These are phyloP conservation scores for Frankliniella intonsa DNA, from an alignment of 2,888 invertebrate species.

Conservation along the genomic window DNA sequence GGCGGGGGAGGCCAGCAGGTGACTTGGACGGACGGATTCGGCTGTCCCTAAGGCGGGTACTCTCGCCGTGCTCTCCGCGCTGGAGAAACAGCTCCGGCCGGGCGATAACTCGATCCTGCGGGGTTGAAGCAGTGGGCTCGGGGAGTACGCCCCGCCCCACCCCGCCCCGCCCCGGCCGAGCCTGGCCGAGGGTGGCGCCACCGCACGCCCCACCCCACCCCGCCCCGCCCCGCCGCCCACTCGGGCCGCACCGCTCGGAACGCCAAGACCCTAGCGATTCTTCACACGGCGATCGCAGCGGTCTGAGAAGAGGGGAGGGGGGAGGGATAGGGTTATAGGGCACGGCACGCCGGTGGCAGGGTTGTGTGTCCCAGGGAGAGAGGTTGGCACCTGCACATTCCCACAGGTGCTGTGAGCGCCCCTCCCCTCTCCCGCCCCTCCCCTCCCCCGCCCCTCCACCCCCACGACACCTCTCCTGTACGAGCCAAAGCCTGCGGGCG, in stretches of 20 bases:
- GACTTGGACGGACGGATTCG: neutral
- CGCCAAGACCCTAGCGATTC: neutral
- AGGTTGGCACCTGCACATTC: neutral
- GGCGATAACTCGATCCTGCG: constrained; percentile 6
- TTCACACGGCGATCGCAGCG: neutral
- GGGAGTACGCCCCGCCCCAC: neutral
- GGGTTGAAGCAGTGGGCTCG: neutral
- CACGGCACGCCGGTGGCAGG: no score
- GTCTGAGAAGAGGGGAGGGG: neutral
- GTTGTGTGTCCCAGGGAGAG: no score
- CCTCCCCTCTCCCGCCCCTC: no score
- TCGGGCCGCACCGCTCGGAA: neutral
- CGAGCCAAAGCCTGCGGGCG: neutral
- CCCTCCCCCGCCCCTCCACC: neutral
- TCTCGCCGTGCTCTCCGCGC: neutral
- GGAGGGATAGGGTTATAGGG: no score
- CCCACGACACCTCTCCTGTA: no score
- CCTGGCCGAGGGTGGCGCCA: neutral
- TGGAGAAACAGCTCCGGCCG: constrained; percentile 2
- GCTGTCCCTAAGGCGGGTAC: neutral
- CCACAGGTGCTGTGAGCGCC: neutral
- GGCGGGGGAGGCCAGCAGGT: neutral
- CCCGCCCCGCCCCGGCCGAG: neutral
- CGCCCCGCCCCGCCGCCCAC: neutral
- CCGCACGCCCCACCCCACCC: neutral